Percentiles rank a stretch among this genome's conserved stretches.
Evolutionary conservation across 2,797 vertebrate genomes (phyloP).

Genomic region (Sebastes kiyomatsui): DNA sequence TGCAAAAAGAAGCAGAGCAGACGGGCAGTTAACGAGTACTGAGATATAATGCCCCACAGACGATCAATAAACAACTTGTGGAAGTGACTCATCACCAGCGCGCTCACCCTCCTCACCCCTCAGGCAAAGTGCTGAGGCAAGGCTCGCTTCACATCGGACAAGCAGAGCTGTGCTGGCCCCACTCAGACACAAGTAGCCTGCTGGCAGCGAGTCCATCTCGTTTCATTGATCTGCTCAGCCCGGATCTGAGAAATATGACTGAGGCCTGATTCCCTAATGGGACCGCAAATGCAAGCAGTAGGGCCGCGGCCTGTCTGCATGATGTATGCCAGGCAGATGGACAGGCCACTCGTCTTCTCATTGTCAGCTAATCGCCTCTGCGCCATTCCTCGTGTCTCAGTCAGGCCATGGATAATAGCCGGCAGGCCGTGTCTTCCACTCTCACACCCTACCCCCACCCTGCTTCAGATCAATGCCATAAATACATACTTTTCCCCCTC

Average conservation of each 20-base stretch:
- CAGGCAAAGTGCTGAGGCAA: slow-evolving; percentile 58
- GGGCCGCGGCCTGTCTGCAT: slow-evolving; percentile 43
- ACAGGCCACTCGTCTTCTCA: slow-evolving; percentile 56
- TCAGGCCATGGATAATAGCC: slow-evolving; percentile 51
- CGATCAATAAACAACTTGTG: slow-evolving; percentile 66
- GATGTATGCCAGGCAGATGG: slow-evolving; percentile 64
- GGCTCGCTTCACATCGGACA: neutral
- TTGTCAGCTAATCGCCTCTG: slow-evolving; percentile 62
- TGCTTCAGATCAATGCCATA: slow-evolving; percentile 48
- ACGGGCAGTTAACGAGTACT: slow-evolving; percentile 35
- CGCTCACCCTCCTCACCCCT: slow-evolving; percentile 31
- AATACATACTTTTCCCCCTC: slow-evolving; percentile 11
- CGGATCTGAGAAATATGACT: slow-evolving; percentile 70
- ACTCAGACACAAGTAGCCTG: slow-evolving; percentile 52
- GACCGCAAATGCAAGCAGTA: slow-evolving; percentile 55
- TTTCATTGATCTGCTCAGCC: slow-evolving; percentile 67
- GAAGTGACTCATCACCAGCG: slow-evolving; percentile 61
- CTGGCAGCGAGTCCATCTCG: slow-evolving; percentile 59
- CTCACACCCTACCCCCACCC: neutral
- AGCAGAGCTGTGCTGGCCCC: slow-evolving; percentile 29
- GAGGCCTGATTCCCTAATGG: slow-evolving; percentile 71
- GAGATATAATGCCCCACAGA: slow-evolving; percentile 33
- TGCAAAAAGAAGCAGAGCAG: slow-evolving; percentile 47
- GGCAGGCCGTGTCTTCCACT: neutral
- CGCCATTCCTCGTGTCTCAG: slow-evolving; percentile 17